Base-by-base conservation (phyloP, 2,888 invertebrate species). In the Rotaria macrura region DNA sequence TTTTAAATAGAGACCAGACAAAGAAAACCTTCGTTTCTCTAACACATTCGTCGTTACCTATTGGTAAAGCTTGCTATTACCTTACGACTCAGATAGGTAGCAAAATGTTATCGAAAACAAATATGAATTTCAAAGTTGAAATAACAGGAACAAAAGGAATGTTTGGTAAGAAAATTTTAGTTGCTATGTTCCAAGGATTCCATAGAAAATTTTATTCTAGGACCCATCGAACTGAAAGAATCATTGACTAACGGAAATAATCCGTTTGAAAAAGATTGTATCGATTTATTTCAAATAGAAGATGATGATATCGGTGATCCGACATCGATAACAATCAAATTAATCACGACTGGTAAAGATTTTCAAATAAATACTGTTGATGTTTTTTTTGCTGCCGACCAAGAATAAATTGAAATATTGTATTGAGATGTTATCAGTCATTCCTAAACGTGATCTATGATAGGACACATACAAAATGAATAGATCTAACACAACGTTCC, bases 231-330 rank as follows among this genome's bases (percentile, higher is more conserved):
- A 43, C 43, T 79, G 43, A 43, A 25, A 79, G 43, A 43, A 43
- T 79, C 79, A 43, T 43, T 79, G 5, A 43, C 43, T 20, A 40
- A 79, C 17, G 65, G 34, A n/a, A 43, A 40, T 43, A 38, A 79
- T 79, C 79, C 79, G n/a, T 79, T 79, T 43, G 79, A 79, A 79
- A 79, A n/a, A 79, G 25, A 79, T 10, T 43, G 43, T n/a, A 43
- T 79, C 43, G 79, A 79, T 79, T 43, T 79, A 25, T 79, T 79
- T 79, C 79, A n/a, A n/a, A 79, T 79, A 14, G 79, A 79, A 43
- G 79, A 79, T 14, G 20, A 43, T 38, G 79, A 79, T n/a, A 79
- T 79, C 12, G 79, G 79, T 43, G 79, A 79, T n/a, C 79, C 79
- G 5, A 43, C 25, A n/a, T 79, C 79, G 25, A 14, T 43, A n/a